Evolutionary conservation across 2,888 invertebrate genomes (phyloP), one percentile per base, ranked within the genome.

Genomic region (Tillus elongatus): DNA sequence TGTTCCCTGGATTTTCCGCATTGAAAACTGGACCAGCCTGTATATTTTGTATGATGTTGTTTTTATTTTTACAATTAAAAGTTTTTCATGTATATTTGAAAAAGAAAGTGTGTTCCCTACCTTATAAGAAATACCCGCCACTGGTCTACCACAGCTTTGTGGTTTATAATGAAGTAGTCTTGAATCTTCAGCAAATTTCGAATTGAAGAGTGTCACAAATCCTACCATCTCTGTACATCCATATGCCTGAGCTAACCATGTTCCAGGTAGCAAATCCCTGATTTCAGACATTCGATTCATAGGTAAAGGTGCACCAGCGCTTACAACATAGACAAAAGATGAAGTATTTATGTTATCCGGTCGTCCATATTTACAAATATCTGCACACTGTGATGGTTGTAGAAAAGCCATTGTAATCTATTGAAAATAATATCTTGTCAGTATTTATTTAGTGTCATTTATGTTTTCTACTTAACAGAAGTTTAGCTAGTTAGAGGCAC

Each of bases 181-280:
- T 3, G 49, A 39, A 34, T 62, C 55, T 37, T 48, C 50, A 3
- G 55, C 49, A 13, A 49, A 39, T n/a, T 44, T 47, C 3, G 49
- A 41, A 6, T 53, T 47, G 41, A 59, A 64, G 9, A 36, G 11
- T 1, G 52, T 52, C 8, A 50, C 27, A 2, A 53, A 15, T n/a
- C 63, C 63, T 3, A 51, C 50, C 2, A 57, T 50, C 49, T 64
- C 64, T 0, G 63, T 57, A 46, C 60, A 61, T 2, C 63, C 64
- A 39, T 61, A 64, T 11, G 36, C 46, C 35, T 58, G 51, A 35
- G 33, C 41, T 1, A 61, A 46, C 36, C 57, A 52, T 1, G 60
- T 57, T 3, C 60, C 61, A 1, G 63, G 63, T 26, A 64, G 42
- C 4, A 61, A 27, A 34, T 63, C 61, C 30, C 60, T 44, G n/a